phyloP scores from a whole-genome alignment of 2,888 invertebrate genomes.

The Auanema freiburgensis region DNA sequence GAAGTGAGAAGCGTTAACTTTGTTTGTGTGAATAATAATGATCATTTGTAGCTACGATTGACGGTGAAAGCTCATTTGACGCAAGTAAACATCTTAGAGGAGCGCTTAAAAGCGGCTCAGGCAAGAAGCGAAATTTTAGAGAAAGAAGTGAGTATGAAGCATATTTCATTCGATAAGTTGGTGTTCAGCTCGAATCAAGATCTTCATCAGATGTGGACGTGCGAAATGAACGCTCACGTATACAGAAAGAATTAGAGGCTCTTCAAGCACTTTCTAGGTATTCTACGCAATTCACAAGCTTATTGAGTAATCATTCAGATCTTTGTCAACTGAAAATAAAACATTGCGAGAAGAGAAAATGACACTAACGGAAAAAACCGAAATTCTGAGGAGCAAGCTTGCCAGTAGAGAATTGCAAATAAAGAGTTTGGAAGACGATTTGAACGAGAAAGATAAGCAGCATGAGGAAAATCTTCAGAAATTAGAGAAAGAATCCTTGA shows the following conservation, averaged over 20 bases:
- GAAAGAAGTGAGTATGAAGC: conserved; percentile 18
- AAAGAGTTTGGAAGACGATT: conserved; percentile 13
- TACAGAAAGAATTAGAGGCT: conserved; percentile 58
- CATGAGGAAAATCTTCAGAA: conserved; percentile 20
- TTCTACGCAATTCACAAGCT: too few relatives aligned
- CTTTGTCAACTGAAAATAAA: conserved; percentile 56
- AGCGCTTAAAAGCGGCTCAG: conserved; percentile 14
- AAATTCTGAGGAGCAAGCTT: conserved; percentile 42
- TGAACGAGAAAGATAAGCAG: conserved; percentile 21
- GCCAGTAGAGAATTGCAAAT: neutral
- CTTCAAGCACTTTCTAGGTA: conserved; percentile 47
- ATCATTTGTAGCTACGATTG: conserved; percentile 16
- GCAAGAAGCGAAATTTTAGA: conserved; percentile 26
- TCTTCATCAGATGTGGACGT: conserved; percentile 2
- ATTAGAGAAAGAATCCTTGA: conserved; percentile 19
- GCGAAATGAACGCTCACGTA: conserved; percentile 37
- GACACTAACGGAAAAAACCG: conserved; percentile 44
- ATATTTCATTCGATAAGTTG: neutral
- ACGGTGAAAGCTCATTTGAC: conserved; percentile 17
- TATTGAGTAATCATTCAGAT: too few relatives aligned
- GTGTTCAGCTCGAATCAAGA: neutral
- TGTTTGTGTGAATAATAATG: neutral
- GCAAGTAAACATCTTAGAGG: conserved; percentile 14
- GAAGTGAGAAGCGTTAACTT: neutral
- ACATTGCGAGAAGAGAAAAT: conserved; percentile 53